Conservation (phyloP, 2,888 invertebrate species). For the Luffia ferchaultella region DNA sequence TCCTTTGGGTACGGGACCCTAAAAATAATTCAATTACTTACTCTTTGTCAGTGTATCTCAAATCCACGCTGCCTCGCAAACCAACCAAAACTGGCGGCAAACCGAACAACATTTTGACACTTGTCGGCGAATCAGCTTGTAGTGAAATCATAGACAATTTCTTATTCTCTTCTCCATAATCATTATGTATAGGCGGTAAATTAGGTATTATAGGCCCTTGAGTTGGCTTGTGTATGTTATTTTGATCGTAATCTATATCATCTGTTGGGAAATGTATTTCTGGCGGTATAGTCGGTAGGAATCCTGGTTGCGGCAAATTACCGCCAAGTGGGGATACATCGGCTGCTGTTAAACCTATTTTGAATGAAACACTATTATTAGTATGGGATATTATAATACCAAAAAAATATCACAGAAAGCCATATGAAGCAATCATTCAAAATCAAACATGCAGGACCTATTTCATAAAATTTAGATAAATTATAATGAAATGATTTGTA, state of each 20-base stretch:
- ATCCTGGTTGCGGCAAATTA: constrained; percentile 25
- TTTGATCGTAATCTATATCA: constrained; percentile 39
- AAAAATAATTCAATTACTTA: constrained; percentile 57
- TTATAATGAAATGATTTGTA: too few relatives aligned
- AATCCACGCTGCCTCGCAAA: constrained; percentile 85
- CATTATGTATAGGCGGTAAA: constrained; percentile 24
- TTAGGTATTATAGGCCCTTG: constrained; percentile 32
- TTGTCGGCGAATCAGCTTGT: constrained; percentile 80
- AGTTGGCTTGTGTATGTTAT: constrained; percentile 39
- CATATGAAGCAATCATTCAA: not conserved
- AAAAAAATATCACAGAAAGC: too few relatives aligned
- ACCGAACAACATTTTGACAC: constrained; percentile 82
- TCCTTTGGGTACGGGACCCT: not conserved
- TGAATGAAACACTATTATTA: constrained; percentile 18
- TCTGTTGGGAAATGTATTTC: constrained; percentile 37
- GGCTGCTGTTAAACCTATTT: constrained; percentile 12
- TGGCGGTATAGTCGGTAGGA: constrained; percentile 56
- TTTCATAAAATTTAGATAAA: too few relatives aligned
- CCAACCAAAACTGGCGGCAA: constrained; percentile 86
- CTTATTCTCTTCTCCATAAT: constrained; percentile 38
- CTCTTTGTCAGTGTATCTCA: constrained; percentile 83
- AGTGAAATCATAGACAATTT: constrained; percentile 67
- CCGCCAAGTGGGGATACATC: constrained; percentile 15
- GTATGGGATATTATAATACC: too few relatives aligned
- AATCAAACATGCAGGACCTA: not conserved